Evolutionary conservation across 2,113 vertebrate species (phyloP).

Genomic region (Melospiza melodia): DNA sequence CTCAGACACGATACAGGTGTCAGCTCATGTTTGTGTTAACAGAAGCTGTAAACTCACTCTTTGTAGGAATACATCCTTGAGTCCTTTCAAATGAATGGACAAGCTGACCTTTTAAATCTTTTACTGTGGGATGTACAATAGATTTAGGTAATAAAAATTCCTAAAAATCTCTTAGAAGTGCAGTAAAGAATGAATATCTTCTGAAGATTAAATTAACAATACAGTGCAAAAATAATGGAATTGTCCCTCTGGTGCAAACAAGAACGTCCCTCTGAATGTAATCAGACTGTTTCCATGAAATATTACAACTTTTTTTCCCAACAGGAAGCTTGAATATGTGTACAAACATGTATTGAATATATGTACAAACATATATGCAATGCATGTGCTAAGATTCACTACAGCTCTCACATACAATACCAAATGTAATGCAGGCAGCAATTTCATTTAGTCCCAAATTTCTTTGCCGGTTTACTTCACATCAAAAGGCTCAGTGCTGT

Average conservation of each 20-base stretch:
- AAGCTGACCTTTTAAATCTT: neutral
- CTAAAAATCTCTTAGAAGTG: neutral
- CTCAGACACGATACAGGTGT: neutral
- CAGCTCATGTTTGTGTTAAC: neutral
- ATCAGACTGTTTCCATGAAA: neutral
- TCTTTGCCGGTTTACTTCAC: neutral
- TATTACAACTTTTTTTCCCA: neutral
- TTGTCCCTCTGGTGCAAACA: neutral
- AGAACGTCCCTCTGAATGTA: neutral
- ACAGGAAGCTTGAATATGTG: neutral
- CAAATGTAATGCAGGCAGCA: neutral
- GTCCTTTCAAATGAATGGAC: neutral
- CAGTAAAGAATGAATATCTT: neutral
- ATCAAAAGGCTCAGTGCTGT: neutral
- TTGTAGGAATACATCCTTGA: neutral
- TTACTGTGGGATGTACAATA: neutral
- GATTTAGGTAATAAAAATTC: neutral
- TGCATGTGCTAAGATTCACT: fast-evolving
- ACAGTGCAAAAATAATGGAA: neutral
- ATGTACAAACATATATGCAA: fast-evolving
- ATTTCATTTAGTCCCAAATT: neutral
- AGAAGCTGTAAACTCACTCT: neutral
- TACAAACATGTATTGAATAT: neutral
- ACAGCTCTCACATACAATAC: neutral
- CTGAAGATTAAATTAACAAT: neutral